phyloP scores from a whole-genome alignment of 2,113 vertebrate species.

The Holacanthus passer region DNA sequence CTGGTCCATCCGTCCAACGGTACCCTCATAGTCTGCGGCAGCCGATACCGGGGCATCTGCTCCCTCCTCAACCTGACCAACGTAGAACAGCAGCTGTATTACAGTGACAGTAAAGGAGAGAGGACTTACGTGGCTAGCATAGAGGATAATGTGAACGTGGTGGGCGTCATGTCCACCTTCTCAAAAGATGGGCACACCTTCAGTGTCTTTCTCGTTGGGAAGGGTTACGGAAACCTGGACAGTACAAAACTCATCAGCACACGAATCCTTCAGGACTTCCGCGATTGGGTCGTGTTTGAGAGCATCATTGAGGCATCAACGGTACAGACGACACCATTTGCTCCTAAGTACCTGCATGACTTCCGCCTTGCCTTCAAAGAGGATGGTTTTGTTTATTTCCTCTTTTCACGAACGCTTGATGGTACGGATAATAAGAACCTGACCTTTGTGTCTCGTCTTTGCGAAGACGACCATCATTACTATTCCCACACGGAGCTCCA shows the following conservation, averaged over 20 bases:
- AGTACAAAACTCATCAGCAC: slow-evolving; percentile 95
- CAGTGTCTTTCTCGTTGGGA: slow-evolving; percentile 90
- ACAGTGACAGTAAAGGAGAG: slow-evolving; percentile 91
- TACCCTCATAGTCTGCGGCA: slow-evolving; percentile 92
- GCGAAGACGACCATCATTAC: slow-evolving; percentile 89
- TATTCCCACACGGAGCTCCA: slow-evolving; percentile 96
- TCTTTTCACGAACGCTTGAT: slow-evolving; percentile 91
- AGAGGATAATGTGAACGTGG: slow-evolving; percentile 89
- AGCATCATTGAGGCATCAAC: slow-evolving; percentile 89
- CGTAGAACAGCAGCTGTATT: slow-evolving; percentile 87
- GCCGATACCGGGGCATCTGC: slow-evolving; percentile 94
- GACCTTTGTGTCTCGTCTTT: slow-evolving; percentile 91
- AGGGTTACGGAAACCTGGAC: slow-evolving; percentile 91
- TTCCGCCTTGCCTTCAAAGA: slow-evolving; percentile 89
- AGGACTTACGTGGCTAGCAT: slow-evolving; percentile 95
- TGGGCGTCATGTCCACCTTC: slow-evolving; percentile 89
- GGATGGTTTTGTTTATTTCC: slow-evolving; percentile 89
- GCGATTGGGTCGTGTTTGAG: slow-evolving; percentile 92
- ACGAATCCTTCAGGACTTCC: slow-evolving; percentile 86
- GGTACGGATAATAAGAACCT: slow-evolving; percentile 85
- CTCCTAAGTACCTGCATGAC: slow-evolving; percentile 84
- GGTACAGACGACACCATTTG: slow-evolving; percentile 87
- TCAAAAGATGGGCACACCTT: slow-evolving; percentile 14
- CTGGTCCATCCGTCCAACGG: slow-evolving; percentile 84
- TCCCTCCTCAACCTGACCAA: slow-evolving; percentile 89